Evolutionary conservation across 1,140 invertebrate genomes (phyloP), one percentile per base, ranked within the genome.

Genomic region (Hylyphantes graminicola): DNA sequence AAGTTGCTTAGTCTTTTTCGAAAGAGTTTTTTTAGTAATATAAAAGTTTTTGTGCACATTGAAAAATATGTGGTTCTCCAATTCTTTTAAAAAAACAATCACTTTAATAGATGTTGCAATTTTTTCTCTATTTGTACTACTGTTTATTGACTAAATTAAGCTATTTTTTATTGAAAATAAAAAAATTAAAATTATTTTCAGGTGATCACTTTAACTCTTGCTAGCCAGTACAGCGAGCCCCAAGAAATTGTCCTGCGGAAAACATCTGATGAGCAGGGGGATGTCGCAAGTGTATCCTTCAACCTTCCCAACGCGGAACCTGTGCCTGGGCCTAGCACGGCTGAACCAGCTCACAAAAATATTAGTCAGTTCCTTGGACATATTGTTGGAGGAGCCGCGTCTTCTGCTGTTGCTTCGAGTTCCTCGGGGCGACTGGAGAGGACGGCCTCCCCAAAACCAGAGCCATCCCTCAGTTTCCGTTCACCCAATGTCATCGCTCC

Each of bases 181-280:
- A 35, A 35, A 1, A 35, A 35, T 35, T 65, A n/a, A 17, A 53
- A 15, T n/a, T 53, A 6, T 88, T 85, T 21, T 85, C 85, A 93
- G 92, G 91, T 94, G 68, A 96, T 98, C 90, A 96, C 96, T 64
- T 91, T 98, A 87, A 94, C 96, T 87, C 92, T 97, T 90, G 95
- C 94, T 87, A 92, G 93, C 76, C 91, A 92, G 76, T 93, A 92
- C 89, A 92, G 94, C 88, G 90, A 91, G 87, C 91, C 93, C 78
- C 94, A 94, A 89, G 94, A 96, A 90, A 93, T 96, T 86, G 92
- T 95, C 86, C 91, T 96, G 87, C 91, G 90, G 88, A 88, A 90
- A 87, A 72, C 90, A 51, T 76, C 85, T 17, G 85, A 85, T 81
- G 72, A 80, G 11, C 70, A 81, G 53, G 70, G 70, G 50, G 65